Evolutionary conservation across 2,113 vertebrate species (phyloP).

Genomic region (Carassius gibelio): DNA sequence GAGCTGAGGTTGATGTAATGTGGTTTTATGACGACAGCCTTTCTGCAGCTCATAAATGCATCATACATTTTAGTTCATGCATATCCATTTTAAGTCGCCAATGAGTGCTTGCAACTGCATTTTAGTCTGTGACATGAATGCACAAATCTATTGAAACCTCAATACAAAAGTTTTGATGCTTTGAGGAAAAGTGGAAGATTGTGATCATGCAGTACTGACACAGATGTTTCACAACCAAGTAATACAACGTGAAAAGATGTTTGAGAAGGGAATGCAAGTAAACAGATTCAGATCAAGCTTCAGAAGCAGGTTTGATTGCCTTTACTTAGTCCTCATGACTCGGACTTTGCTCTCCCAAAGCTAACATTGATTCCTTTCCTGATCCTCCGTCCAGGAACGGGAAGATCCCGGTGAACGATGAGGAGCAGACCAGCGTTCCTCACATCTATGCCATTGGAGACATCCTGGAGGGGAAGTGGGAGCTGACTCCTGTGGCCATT

Average conservation of each 20-base stretch:
- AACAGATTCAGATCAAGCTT: neutral
- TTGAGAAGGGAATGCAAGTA: neutral
- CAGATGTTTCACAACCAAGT: neutral
- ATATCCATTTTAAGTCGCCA: neutral
- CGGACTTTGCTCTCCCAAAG: too few species aligned
- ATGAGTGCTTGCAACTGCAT: neutral
- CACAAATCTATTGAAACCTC: neutral
- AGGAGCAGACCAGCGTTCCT: constrained; percentile 90
- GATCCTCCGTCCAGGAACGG: constrained; percentile 79
- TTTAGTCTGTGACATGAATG: neutral
- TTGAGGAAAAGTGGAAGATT: neutral
- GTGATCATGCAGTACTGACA: neutral
- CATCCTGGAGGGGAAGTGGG: constrained; percentile 89
- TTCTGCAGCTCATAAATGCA: neutral
- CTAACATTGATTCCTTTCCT: neutral
- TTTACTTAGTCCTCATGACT: neutral
- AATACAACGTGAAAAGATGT: too few species aligned
- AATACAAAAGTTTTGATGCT: neutral
- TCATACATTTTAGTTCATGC: neutral
- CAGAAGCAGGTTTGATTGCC: neutral
- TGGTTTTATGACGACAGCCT: neutral
- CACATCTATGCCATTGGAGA: constrained; percentile 92
- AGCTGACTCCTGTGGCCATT: constrained; percentile 94
- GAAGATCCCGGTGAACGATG: constrained; percentile 88
- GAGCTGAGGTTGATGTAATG: neutral